Evolutionary conservation across 1,140 invertebrate species (phyloP).

Genomic region (Psix sp.): DNA sequence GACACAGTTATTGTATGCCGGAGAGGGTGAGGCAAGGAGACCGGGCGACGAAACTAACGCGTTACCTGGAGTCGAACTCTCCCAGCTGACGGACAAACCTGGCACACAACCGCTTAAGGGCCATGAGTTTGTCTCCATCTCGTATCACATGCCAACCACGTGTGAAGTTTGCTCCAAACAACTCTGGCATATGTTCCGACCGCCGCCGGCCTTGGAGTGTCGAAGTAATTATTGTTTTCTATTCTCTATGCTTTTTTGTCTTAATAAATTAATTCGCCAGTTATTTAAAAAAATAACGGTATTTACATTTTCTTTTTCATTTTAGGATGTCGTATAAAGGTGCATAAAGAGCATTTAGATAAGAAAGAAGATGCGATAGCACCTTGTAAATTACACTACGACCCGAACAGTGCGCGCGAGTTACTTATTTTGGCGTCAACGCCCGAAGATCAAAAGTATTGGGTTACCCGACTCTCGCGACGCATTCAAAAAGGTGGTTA

Average conservation of each 20-base stretch:
- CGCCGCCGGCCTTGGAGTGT: conserved; percentile 97
- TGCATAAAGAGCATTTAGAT: conserved; percentile 96
- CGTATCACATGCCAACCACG: conserved; percentile 97
- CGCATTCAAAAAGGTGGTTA: conserved; percentile 96
- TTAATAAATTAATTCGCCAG: neutral
- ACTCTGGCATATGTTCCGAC: conserved; percentile 97
- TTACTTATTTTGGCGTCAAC: conserved; percentile 90
- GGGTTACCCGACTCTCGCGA: conserved; percentile 93
- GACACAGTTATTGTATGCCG: conserved; percentile 89
- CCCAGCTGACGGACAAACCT: conserved; percentile 81
- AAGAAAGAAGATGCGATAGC: conserved; percentile 90
- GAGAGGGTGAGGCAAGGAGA: conserved; percentile 93
- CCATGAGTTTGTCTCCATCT: conserved; percentile 97
- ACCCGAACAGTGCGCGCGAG: conserved; percentile 94
- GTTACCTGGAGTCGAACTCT: conserved; percentile 71
- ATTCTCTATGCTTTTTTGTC: conserved; percentile 5
- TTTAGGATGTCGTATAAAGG: conserved; percentile 96
- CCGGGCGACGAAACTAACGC: conserved; percentile 83
- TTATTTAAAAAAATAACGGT: neutral
- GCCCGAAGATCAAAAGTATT: conserved; percentile 92
- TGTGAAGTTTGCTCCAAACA: conserved; percentile 98
- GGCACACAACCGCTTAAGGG: conserved; percentile 93
- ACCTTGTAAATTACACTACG: conserved; percentile 94
- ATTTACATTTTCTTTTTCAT: neutral
- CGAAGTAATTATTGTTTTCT: conserved; percentile 81